Base-by-base conservation (phyloP, 2,888 invertebrate species). In the Hydrotaea cyrtoneurina region DNA sequence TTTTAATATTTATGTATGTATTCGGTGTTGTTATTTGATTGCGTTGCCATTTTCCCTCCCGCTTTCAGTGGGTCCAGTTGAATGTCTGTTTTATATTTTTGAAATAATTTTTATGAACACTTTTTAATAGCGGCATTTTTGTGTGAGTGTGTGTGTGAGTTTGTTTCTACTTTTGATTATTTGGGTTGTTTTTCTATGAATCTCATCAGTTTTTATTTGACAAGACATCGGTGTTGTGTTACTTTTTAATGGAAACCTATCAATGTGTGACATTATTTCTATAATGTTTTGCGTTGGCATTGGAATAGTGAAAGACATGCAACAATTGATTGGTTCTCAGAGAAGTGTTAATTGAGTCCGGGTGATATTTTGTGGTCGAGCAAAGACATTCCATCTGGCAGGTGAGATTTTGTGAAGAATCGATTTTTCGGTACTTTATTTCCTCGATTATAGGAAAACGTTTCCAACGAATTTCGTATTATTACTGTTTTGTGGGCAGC, bases 121-220 rank as follows among this genome's bases (percentile, higher is more conserved):
- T 73, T 5, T 31, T 31, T 31, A 31, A 50, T n/a, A 59, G 23
- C 23, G 23, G 59, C 15, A 26, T 59, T 23, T 23, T 11, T 26
- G 10, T 59, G 0, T 15, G 0, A 1, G 26, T 21, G 2, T 59
- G 2, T 55, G 5, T 21, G 10, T 21, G n/a, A 2, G 4, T 23
- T 8, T 36, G 46, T 64, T 31, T 69, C 57, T 43, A 2, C 53
- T 76, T 74, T n/a, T 13, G 55, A n/a, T 43, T 26, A 73, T 80
- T 76, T 39, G 26, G 36, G 17, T 72, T 69, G 23, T 39, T 39
- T n/a, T 80, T 75, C 75, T 71, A 62, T 76, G 73, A 82, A 79
- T 69, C 53, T 74, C 77, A 85, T 85, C 85, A 85, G 82, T 80
- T 85, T 82, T 82, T 79, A 85, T 85, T 77, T 82, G 85, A 85